Percentiles rank a stretch among this genome's conserved stretches.
phyloP scores from a whole-genome alignment of 2,888 invertebrate species.

The Coenonympha arcania region DNA sequence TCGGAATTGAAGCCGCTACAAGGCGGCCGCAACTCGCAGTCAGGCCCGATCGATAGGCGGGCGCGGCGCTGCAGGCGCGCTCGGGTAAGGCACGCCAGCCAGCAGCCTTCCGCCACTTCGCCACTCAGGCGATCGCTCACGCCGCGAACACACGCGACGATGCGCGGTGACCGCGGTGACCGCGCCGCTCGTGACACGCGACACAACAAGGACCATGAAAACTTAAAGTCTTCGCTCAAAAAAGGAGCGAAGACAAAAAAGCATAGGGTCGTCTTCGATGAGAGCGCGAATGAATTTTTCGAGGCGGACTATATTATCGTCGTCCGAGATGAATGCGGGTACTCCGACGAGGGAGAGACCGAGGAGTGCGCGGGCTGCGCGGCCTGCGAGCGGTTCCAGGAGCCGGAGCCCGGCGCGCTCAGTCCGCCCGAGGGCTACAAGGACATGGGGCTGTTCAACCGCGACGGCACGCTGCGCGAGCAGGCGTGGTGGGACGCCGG shows the following conservation, averaged over 20 bases:
- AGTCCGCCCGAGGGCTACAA: conserved; percentile 95
- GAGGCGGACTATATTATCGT: conserved; percentile 94
- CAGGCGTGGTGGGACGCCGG: conserved; percentile 75
- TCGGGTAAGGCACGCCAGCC: conserved; percentile 28
- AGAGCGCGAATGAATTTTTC: conserved; percentile 91
- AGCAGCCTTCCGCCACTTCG: conserved; percentile 31
- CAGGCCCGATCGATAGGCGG: conserved; percentile 54
- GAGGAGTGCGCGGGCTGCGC: conserved; percentile 79
- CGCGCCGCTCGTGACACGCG: conserved; percentile 67
- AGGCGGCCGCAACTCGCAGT: conserved; percentile 20
- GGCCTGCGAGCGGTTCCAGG: conserved; percentile 75
- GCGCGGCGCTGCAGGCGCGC: conserved; percentile 60
- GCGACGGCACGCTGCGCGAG: conserved; percentile 71
- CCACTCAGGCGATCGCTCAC: conserved; percentile 52
- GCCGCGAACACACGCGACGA: conserved; percentile 59
- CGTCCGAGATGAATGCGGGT: conserved; percentile 87
- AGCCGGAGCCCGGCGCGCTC: conserved; percentile 86
- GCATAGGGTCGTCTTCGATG: conserved; percentile 89
- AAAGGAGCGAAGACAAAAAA: conserved; percentile 81
- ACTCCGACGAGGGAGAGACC: conserved; percentile 86
- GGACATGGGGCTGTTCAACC: conserved; percentile 81
- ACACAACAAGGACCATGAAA: conserved; percentile 77
- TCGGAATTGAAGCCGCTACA: conserved; percentile 18
- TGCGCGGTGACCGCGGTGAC: conserved; percentile 72
- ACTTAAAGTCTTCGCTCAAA: conserved; percentile 83